Conservation (phyloP, 2,888 invertebrate genomes). For the Ichneumon xanthorius region DNA sequence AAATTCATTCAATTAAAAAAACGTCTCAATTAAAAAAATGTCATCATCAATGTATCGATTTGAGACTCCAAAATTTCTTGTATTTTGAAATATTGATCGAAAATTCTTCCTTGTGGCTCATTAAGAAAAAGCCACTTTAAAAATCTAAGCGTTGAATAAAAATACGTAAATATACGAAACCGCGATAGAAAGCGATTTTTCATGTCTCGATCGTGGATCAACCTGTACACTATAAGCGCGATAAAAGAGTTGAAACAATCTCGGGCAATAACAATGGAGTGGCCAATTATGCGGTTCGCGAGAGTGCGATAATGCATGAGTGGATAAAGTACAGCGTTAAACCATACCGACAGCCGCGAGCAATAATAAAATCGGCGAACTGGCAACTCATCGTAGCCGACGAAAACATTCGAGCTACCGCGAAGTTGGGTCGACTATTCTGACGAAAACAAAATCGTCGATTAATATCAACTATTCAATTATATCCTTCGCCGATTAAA, state of each 20-base stretch:
- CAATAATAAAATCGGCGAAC: slow-evolving; percentile 1
- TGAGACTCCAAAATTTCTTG: no score
- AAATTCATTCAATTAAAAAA: no score
- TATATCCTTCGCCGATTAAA: neutral
- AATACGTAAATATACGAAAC: neutral
- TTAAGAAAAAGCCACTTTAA: no score
- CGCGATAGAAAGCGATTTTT: neutral
- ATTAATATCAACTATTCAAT: no score
- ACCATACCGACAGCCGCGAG: neutral
- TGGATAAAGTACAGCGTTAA: slow-evolving; percentile 32
- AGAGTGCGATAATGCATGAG: slow-evolving; percentile 39
- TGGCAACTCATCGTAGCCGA: neutral
- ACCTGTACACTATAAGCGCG: neutral
- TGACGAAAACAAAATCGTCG: neutral
- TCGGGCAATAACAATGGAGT: neutral
- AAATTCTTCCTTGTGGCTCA: no score
- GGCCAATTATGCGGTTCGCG: slow-evolving; percentile 34
- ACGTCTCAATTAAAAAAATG: no score
- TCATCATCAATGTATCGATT: no score
- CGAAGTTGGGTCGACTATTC: neutral
- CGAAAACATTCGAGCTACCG: neutral
- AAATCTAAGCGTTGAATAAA: no score
- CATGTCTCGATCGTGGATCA: neutral
- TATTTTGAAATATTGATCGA: no score
- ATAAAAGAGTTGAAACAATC: slow-evolving; percentile 26